A percentile compares a stretch with the other conserved stretches of the same genome.
phyloP scores from a whole-genome alignment of 2,888 invertebrate species.

The Scelioninae gen. 1 region DNA sequence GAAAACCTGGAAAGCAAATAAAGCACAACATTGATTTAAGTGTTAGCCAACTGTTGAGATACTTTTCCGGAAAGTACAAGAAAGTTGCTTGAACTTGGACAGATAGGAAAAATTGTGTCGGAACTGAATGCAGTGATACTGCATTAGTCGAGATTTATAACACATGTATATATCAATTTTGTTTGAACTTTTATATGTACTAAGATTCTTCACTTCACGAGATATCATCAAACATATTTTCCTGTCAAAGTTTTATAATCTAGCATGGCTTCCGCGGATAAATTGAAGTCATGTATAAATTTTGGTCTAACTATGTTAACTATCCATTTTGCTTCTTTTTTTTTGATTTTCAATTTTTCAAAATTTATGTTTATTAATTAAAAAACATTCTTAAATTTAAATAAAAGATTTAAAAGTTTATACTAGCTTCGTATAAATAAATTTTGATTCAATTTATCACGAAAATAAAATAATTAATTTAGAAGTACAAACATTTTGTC shows the following conservation, averaged over 20 bases:
- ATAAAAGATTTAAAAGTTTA: too few relatives aligned
- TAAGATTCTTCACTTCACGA: background rate
- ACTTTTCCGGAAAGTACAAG: background rate
- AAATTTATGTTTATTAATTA: too few relatives aligned
- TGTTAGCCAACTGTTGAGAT: background rate
- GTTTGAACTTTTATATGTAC: background rate
- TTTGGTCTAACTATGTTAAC: background rate
- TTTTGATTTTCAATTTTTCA: too few relatives aligned
- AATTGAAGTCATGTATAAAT: background rate
- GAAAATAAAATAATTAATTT: too few relatives aligned
- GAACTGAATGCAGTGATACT: background rate
- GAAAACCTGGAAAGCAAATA: constrained; percentile 49
- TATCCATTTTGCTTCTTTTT: too few relatives aligned
- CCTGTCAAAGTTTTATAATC: background rate
- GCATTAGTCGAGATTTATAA: background rate
- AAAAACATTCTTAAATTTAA: too few relatives aligned
- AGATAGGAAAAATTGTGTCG: background rate
- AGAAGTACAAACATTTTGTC: too few relatives aligned
- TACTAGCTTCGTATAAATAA: too few relatives aligned
- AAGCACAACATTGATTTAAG: constrained; percentile 39
- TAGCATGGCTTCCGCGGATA: background rate
- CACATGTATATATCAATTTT: background rate
- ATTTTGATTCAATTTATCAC: too few relatives aligned
- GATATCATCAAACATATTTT: background rate
- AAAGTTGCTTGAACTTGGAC: background rate